These are phyloP conservation scores for Diogma glabrata DNA, from an alignment of 2,888 invertebrate species.

Conservation along the genomic window DNA sequence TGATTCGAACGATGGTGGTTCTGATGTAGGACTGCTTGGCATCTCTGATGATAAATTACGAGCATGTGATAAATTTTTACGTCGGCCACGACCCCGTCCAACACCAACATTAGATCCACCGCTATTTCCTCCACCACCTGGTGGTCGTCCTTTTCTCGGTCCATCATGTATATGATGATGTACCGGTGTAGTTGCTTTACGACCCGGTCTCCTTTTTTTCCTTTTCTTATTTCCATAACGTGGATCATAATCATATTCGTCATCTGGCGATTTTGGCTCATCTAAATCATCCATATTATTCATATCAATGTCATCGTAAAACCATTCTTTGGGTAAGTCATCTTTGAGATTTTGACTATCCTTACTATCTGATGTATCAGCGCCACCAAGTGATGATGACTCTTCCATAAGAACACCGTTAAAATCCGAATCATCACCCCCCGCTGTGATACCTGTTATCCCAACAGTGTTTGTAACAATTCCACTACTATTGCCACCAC, in stretches of 20 bases:
- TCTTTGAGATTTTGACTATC: conserved; percentile 74
- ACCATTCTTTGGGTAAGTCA: conserved; percentile 74
- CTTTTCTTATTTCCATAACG: conserved; percentile 36
- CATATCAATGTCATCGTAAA: conserved; percentile 79
- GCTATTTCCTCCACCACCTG: conserved; percentile 10
- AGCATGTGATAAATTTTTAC: conserved; percentile 18
- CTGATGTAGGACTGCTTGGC: conserved; percentile 26
- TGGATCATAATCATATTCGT: conserved; percentile 81
- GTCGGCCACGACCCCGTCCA: conserved; percentile 29
- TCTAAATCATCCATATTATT: conserved; percentile 86
- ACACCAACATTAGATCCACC: conserved; percentile 23
- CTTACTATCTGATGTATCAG: conserved; percentile 54
- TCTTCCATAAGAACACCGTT: conserved; percentile 35
- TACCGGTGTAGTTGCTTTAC: conserved; percentile 23
- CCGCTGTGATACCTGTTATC: conserved; percentile 19
- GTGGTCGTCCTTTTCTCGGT: conserved; percentile 17
- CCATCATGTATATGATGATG: conserved; percentile 13
- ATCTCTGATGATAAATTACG: conserved; percentile 19
- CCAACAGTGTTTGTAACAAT: conserved; percentile 1
- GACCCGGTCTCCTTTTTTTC: conserved; percentile 33
- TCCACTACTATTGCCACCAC: neutral
- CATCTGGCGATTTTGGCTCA: conserved; percentile 84
- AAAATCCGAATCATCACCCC: conserved; percentile 28
- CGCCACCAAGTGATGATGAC: conserved; percentile 34
- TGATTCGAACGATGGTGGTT: conserved; percentile 36